Percentiles rank a stretch among this genome's conserved stretches.
These are phyloP conservation scores for Sebastes oblongus DNA, from an alignment of 2,797 vertebrate genomes.

Conservation along the genomic window DNA sequence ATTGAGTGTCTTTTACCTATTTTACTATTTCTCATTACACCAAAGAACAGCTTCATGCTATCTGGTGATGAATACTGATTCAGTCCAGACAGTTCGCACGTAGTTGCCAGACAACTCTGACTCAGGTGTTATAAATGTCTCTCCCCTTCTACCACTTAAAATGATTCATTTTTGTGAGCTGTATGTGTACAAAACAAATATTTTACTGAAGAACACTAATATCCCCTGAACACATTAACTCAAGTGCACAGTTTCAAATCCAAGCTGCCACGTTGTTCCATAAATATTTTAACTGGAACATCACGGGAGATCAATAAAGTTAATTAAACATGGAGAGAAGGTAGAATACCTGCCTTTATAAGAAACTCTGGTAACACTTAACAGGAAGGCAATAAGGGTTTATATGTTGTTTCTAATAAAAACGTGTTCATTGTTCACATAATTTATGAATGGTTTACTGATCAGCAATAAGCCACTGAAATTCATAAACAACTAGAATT, in stretches of 20 bases:
- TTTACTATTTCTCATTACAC: neutral
- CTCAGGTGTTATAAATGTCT: slow-evolving; percentile 24
- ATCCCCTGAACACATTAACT: neutral
- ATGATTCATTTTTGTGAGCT: neutral
- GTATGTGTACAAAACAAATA: neutral
- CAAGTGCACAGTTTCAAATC: neutral
- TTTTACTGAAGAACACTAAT: neutral
- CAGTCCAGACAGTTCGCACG: slow-evolving; percentile 26
- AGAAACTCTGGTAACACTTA: neutral
- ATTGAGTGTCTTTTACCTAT: neutral
- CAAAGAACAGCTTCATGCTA: neutral
- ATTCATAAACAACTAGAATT: neutral
- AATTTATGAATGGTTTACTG: neutral
- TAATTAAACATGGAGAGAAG: slow-evolving; percentile 35
- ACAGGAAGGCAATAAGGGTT: neutral
- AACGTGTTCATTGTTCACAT: neutral
- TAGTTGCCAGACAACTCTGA: slow-evolving; percentile 11
- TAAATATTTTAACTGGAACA: slow-evolving; percentile 35
- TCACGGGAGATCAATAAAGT: slow-evolving; percentile 30
- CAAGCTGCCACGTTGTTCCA: neutral
- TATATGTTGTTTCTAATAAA: slow-evolving; percentile 4
- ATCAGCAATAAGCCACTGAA: neutral
- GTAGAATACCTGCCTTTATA: neutral
- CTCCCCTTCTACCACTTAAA: neutral
- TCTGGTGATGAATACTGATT: neutral